phyloP scores from a whole-genome alignment of 1,140 invertebrate genomes.

The Heliconius congener region DNA sequence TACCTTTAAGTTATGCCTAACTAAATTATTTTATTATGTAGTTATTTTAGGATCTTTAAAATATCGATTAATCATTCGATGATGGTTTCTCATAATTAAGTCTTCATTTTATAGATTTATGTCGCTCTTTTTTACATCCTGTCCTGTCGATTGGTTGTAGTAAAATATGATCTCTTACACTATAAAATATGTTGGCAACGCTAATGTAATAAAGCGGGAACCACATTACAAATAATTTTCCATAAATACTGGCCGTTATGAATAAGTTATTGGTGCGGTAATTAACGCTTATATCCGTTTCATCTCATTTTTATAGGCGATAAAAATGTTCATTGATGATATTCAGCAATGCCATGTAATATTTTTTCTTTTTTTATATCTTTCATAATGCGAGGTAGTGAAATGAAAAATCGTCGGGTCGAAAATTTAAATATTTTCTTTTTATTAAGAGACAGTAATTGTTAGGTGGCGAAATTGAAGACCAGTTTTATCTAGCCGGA shows the following conservation, averaged over 20 bases:
- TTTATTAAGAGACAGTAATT: too few species aligned
- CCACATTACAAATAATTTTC: conserved; percentile 23
- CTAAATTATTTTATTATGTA: neutral
- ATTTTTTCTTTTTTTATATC: neutral
- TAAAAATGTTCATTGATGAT: neutral
- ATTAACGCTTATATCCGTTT: conserved; percentile 11
- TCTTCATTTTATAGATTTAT: neutral
- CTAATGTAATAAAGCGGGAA: conserved; percentile 5
- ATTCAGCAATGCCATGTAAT: neutral
- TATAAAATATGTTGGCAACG: conserved; percentile 28
- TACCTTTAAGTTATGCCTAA: conserved; percentile 27
- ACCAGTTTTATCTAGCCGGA: too few species aligned
- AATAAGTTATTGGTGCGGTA: conserved; percentile 11
- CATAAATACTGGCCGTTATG: neutral
- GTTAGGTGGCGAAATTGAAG: too few species aligned
- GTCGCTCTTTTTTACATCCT: neutral
- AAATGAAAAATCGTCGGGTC: too few species aligned
- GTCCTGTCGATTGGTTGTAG: conserved; percentile 5
- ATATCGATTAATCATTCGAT: neutral
- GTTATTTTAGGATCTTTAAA: neutral
- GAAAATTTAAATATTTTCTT: too few species aligned
- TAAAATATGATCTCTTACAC: conserved; percentile 13
- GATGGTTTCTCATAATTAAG: neutral
- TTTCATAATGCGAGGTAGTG: too few species aligned
- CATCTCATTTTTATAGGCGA: conserved; percentile 15